These are phyloP conservation scores for Rhegmatorhina hoffmannsi DNA, from an alignment of 2,113 vertebrate species.

Conservation along the genomic window DNA sequence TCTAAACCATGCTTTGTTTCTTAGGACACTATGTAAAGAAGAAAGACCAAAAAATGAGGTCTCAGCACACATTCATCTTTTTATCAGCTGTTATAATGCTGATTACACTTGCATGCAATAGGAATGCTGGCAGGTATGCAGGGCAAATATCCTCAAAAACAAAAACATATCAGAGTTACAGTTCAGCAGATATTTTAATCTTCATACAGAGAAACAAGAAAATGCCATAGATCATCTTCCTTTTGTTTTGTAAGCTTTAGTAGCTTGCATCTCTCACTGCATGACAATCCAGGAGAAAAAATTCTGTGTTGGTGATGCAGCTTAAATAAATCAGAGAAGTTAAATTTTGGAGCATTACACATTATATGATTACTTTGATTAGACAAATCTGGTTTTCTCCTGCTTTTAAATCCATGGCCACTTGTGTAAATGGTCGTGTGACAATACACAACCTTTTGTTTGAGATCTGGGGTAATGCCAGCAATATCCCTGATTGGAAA, in stretches of 20 bases:
- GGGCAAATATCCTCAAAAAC: conserved; percentile 5
- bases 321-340: not conserved
- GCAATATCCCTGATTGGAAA: not conserved
- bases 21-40: not conserved
- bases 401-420: not conserved
- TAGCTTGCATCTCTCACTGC: not conserved
- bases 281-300: not conserved
- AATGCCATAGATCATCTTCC: not conserved
- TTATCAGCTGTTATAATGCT: not conserved
- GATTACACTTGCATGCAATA: not conserved
- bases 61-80: not conserved
- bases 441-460: not conserved
- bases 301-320: not conserved
- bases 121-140: conserved; percentile 30
- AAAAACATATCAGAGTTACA: conserved; percentile 7
- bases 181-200: conserved; percentile 4
- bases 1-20: not conserved
- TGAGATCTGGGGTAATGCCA: not conserved
- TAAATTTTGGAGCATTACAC: not conserved
- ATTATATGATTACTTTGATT: not conserved
- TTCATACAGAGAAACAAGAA: conserved; percentile 4
- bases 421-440: not conserved
- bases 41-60: not conserved
- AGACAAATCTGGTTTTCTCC: not conserved
- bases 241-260: conserved; percentile 2